A percentile compares a stretch with the other conserved stretches of the same genome.
Evolutionary conservation across 2,888 invertebrate genomes (phyloP).

Genomic region (Eilema sororculum): DNA sequence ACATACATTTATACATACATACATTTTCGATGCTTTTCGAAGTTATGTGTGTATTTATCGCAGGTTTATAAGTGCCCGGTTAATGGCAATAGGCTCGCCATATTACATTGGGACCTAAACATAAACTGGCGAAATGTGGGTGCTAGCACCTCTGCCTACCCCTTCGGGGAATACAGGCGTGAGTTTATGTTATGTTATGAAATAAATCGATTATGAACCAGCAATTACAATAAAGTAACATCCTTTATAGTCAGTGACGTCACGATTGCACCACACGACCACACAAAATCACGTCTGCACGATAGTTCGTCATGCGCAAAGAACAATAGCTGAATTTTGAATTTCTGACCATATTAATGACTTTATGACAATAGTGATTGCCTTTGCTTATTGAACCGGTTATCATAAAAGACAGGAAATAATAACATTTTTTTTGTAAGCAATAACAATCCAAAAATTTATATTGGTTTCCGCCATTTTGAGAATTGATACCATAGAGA

Average conservation of each 20-base stretch:
- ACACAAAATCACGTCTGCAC: constrained; percentile 40
- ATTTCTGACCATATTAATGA: neutral
- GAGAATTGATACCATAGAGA: neutral
- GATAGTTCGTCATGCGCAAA: constrained; percentile 11
- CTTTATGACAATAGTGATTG: constrained; percentile 1
- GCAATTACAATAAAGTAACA: neutral
- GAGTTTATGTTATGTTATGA: no score
- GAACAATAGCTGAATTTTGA: constrained; percentile 12
- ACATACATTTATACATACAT: no score
- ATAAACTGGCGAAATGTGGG: no score
- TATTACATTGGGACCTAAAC: no score
- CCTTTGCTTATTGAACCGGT: neutral
- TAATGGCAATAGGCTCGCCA: no score
- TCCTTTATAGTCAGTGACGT: constrained; percentile 15
- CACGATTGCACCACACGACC: constrained; percentile 30
- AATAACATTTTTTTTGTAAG: neutral
- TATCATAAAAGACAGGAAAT: neutral
- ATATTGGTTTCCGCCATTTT: neutral
- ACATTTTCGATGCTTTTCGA: no score
- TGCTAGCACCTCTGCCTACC: no score
- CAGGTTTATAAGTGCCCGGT: no score
- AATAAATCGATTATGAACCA: no score
- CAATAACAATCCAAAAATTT: neutral
- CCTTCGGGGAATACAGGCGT: no score
- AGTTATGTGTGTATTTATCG: no score